Percentiles rank a stretch among this genome's conserved stretches.
Conservation (phyloP, 2,888 invertebrate species). For the Cheilosia impressa region DNA sequence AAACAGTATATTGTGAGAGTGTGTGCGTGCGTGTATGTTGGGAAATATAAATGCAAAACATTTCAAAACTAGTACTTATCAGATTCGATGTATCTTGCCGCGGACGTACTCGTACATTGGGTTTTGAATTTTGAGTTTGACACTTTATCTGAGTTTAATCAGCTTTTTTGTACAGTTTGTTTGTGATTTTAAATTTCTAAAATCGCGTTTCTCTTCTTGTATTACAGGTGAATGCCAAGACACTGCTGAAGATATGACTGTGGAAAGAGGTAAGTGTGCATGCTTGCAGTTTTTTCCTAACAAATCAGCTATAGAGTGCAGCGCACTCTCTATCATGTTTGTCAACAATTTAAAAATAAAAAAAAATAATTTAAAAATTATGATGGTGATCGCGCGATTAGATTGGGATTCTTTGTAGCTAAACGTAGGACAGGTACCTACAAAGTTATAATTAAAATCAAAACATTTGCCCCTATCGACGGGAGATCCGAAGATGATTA, state of each 20-base stretch:
- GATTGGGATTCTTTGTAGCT: not conserved
- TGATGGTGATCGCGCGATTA: not conserved
- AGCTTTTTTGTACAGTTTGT: constrained; percentile 19
- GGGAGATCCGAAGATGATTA: not conserved
- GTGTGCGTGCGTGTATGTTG: constrained; percentile 21
- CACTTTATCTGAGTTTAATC: constrained; percentile 47
- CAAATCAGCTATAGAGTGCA: not conserved
- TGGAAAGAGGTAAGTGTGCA: constrained; percentile 82
- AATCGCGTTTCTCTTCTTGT: constrained; percentile 38
- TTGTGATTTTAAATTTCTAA: constrained; percentile 46
- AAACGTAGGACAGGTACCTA: not conserved
- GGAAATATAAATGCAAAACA: constrained; percentile 65
- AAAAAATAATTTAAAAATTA: not conserved
- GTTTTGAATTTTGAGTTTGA: not conserved
- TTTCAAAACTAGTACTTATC: constrained; percentile 65
- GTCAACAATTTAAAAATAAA: not conserved
- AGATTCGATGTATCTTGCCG: constrained; percentile 50
- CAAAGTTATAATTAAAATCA: not conserved
- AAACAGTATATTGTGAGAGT: not conserved
- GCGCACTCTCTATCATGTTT: not conserved
- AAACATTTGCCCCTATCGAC: not conserved
- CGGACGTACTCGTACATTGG: not conserved
- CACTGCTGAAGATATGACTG: constrained; percentile 83
- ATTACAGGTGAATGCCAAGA: constrained; percentile 83
- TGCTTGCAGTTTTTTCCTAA: not conserved